Evolutionary conservation across 1,140 invertebrate species (phyloP).

Genomic region (Hormaphis cornu): DNA sequence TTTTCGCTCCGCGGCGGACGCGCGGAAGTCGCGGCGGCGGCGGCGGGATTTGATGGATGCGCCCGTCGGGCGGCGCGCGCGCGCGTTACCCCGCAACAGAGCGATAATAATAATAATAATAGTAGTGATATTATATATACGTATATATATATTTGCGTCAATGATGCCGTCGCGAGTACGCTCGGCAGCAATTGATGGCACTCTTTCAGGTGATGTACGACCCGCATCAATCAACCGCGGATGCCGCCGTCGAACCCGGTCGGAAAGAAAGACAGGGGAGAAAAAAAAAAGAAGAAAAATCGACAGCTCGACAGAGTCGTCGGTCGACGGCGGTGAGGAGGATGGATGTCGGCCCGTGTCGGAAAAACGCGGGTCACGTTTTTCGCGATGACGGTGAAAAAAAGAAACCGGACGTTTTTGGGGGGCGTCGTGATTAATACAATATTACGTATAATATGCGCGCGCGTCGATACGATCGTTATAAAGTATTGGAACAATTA

Average conservation of each 20-base stretch:
- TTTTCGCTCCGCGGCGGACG: neutral
- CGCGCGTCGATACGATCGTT: no score
- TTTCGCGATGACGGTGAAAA: neutral
- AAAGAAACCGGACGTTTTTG: neutral
- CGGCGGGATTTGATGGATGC: constrained; percentile 19
- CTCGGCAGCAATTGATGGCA: constrained; percentile 30
- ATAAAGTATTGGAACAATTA: no score
- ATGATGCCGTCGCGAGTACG: neutral
- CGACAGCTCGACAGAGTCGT: neutral
- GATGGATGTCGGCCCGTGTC: constrained; percentile 20
- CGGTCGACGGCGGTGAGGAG: neutral
- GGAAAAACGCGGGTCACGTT: no score
- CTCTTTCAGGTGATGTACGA: constrained; percentile 32
- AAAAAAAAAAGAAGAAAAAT: constrained; percentile 2
- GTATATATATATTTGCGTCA: neutral
- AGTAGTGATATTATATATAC: neutral
- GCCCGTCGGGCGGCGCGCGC: neutral
- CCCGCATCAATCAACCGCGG: constrained; percentile 25
- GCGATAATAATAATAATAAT: neutral
- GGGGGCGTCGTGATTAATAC: neutral
- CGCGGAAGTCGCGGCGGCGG: neutral
- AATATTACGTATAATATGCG: no score
- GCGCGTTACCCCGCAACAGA: neutral
- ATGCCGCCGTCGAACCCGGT: constrained; percentile 23
- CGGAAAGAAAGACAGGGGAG: neutral